Evolutionary conservation across 2,113 vertebrate species (phyloP).

Genomic region (Lynx canadensis): DNA sequence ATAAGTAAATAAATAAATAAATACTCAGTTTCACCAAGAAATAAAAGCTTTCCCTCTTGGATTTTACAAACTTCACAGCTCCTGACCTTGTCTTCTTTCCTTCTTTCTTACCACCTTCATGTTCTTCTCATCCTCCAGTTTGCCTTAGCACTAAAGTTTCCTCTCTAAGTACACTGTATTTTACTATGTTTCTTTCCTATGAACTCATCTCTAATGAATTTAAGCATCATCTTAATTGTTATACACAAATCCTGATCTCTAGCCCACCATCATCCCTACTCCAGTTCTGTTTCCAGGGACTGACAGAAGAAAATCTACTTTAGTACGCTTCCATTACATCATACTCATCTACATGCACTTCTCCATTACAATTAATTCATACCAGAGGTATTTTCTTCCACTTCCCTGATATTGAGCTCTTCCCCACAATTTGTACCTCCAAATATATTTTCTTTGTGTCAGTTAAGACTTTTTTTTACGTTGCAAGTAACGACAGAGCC

Average conservation of each 20-base stretch:
- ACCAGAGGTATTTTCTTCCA: neutral
- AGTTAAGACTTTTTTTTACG: neutral
- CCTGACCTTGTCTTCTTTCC: neutral
- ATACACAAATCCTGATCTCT: neutral
- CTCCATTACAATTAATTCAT: neutral
- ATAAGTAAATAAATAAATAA: neutral
- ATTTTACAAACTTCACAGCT: neutral
- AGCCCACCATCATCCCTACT: neutral
- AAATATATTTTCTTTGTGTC: neutral
- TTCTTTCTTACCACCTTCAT: neutral
- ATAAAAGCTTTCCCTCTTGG: neutral
- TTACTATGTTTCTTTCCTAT: neutral
- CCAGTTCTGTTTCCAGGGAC: neutral
- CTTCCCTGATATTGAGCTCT: neutral
- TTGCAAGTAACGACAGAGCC: neutral
- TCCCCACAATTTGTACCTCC: neutral
- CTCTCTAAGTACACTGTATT: neutral
- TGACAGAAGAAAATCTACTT: neutral
- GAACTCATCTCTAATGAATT: neutral
- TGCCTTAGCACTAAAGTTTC: neutral
- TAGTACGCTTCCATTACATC: neutral
- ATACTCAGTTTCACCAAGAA: neutral
- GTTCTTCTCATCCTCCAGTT: neutral
- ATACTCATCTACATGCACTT: neutral
- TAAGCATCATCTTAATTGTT: neutral